phyloP scores from a whole-genome alignment of 2,113 vertebrate genomes.

The Myotis yumanensis region DNA sequence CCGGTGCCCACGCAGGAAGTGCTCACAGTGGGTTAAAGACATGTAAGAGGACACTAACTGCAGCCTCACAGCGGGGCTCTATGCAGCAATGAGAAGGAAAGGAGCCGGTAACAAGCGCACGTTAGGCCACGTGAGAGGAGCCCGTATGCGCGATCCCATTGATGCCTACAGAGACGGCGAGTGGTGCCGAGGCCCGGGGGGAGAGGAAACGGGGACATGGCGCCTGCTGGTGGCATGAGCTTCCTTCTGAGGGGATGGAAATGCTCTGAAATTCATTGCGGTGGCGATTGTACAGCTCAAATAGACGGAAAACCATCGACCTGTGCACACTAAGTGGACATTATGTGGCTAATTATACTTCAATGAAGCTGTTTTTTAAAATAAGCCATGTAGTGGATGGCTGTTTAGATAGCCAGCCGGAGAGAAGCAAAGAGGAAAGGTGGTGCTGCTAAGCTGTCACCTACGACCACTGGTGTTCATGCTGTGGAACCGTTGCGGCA shows the following conservation, averaged over 20 bases:
- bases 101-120: too few species aligned
- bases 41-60: accelerated
- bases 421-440: background rate
- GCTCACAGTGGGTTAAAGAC: background rate
- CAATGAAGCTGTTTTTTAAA: background rate
- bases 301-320: background rate
- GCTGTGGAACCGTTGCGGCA: background rate
- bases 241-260: background rate
- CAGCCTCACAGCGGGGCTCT: accelerated
- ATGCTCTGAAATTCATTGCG: background rate
- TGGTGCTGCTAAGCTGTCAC: background rate
- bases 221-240: accelerated
- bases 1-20: background rate
- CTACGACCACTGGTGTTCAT: background rate
- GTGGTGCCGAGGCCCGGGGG: background rate
- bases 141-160: accelerated
- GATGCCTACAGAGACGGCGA: background rate
- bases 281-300: background rate
- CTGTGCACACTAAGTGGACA: background rate
- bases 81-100: accelerated
- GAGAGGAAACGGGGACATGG: background rate
- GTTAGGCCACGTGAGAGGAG: background rate
- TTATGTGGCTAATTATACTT: background rate
- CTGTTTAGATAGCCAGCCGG: background rate
- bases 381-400: background rate